Evolutionary conservation across 1,140 invertebrate species (phyloP), one percentile per base, ranked within the genome.

Genomic region (Akabosia matsudoensis): DNA sequence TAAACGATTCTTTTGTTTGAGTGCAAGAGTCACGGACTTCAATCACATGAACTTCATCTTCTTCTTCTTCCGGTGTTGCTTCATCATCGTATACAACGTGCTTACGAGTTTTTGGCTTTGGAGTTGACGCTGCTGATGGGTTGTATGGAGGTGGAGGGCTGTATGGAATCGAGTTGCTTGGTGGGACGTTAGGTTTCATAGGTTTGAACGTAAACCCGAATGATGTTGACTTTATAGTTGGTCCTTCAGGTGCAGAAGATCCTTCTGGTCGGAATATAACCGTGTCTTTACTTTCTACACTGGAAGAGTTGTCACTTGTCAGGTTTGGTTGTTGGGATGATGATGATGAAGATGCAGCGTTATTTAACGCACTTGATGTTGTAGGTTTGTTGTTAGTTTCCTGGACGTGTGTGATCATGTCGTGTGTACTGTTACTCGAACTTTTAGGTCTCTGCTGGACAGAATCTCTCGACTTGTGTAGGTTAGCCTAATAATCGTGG

Each of bases 1-100:
- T 67, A 1, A 93, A 84, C 81, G 90, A 92, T 82, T 93, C 91
- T 45, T 91, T 86, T 0, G 92, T 93, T 82, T 94, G 92, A 82
- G 91, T 93, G 1, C 90, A 91, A 73, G 88, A 92, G 82, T 93
- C 92, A 75, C 90, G 88, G 84, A 91, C 93, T n/a, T 67, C 61
- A 7, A 67, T 67, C 3, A 67, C 61, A n/a, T 28, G 26, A 22
- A 67, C 28, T 7, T 67, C 61, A 10, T 67, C 54, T 22, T 74
- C 52, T 70, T 76, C 70, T 64, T 56, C 33, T 67, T 76, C 52
- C 24, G 78, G 75, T 70, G 51, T 52, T 34, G n/a, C n/a, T n/a
- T n/a, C n/a, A n/a, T 74, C 56, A 70, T 80, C 54, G 31, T 30
- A 31, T n/a, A 31, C 24, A 31, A 10, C 61, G 61, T 28, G 24